These are phyloP conservation scores for Protobothrops flavoviridis DNA, from an alignment of 2,113 vertebrate genomes.

Conservation along the genomic window DNA sequence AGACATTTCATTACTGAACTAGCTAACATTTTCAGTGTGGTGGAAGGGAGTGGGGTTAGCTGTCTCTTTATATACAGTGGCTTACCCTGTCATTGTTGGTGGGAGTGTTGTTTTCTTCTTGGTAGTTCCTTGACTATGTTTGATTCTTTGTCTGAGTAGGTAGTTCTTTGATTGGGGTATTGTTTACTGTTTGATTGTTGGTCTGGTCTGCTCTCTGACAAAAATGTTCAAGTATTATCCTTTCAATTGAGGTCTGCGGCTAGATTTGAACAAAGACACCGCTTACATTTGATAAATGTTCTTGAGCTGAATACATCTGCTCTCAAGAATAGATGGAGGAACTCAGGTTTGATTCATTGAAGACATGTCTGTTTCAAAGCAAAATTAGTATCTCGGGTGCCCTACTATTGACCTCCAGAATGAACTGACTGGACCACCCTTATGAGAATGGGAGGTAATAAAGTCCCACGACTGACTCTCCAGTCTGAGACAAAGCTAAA, in stretches of 20 bases:
- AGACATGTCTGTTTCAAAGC: constrained; percentile 56
- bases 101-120: background rate
- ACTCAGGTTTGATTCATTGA: constrained; percentile 64
- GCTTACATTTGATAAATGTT: constrained; percentile 8
- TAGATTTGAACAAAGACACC: constrained; percentile 8
- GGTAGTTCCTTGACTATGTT: background rate
- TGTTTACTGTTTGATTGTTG: background rate
- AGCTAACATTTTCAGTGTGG: background rate
- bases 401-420: constrained; percentile 79
- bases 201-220: background rate
- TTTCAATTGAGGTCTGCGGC: rapidly evolving
- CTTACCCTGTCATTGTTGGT: background rate
- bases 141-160: background rate
- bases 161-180: background rate
- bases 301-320: constrained; percentile 30
- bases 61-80: background rate
- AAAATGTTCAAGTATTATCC: background rate
- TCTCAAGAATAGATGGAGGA: constrained; percentile 45
- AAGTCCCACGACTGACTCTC: constrained; percentile 70
- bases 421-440: constrained; percentile 81
- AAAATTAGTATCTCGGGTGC: constrained; percentile 68
- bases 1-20: background rate
- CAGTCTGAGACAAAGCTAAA: constrained; percentile 65
- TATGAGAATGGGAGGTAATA: constrained; percentile 75
- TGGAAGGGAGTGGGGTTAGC: background rate